Base-by-base conservation (phyloP, 1,140 invertebrate species). In the Marisa cornuarietis region DNA sequence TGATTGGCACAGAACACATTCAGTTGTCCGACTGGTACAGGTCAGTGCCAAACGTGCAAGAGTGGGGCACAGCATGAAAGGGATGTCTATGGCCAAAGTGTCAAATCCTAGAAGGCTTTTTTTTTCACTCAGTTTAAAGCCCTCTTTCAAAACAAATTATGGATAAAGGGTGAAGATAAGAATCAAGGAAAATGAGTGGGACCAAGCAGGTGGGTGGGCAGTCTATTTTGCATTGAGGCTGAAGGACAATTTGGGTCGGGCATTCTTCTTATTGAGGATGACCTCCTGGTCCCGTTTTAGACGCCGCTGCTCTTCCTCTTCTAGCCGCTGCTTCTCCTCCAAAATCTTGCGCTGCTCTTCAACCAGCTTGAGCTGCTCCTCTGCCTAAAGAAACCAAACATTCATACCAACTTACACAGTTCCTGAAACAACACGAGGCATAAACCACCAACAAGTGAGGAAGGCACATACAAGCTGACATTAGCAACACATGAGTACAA, bases 251-350 rank as follows among this genome's bases (percentile, higher is more conserved):
- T 97, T 97, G 76, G 97, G 97, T 91, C 97, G 93, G 80, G 97
- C 97, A 93, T 98, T 98, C 91, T 98, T 98, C 93, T 98, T 99
- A 85, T 97, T 97, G 85, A 98, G 93, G 85, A 99, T 98, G 91
- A 97, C 96, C 92, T 97, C 97, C 92, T 99, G 97, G 92, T 98
- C 97, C 91, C 97, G 96, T 92, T 97, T 97, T 72, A 95, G 93
- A 84, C 96, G 94, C 85, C 95, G 96, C 87, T 97, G 96, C 90
- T 97, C 95, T 90, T 98, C 96, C 91, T 96, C 96, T 89, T 96
- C 95, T 91, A 98, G 93, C 88, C 94, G 95, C 91, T 98, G 96
- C 86, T 96, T 94, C 90, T 98, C 96, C 92, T 99, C 97, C 87
- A 98, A 95, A 93, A 98, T 97, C 91, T 96, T 95, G 83, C 97